These are phyloP conservation scores for Yponomeuta malinellus DNA, from an alignment of 2,888 invertebrate genomes.

Conservation along the genomic window DNA sequence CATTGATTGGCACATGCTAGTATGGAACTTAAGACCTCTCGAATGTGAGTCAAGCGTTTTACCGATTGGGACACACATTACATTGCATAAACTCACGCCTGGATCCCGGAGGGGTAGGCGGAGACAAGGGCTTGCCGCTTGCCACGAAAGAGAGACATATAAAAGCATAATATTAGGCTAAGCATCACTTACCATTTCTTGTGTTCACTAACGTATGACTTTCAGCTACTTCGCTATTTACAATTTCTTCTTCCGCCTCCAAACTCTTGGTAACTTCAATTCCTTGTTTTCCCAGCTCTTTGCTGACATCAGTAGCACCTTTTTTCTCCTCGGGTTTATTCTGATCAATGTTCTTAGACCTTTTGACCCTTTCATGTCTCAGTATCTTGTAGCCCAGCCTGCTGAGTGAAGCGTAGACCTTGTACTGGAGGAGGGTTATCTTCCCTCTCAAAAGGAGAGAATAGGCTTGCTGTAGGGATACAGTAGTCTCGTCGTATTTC, in stretches of 20 bases:
- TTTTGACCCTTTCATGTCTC: slow-evolving; percentile 41
- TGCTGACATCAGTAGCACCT: neutral
- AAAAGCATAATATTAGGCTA: neutral
- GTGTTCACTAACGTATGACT: neutral
- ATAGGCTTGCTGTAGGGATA: slow-evolving; percentile 81
- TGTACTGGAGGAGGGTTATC: slow-evolving; percentile 67
- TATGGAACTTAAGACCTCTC: no score
- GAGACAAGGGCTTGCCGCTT: no score
- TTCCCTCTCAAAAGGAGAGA: slow-evolving; percentile 57
- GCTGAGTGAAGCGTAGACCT: slow-evolving; percentile 76
- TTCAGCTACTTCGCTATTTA: neutral
- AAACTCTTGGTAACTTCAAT: neutral
- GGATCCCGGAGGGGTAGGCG: no score
- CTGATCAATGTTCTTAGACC: neutral
- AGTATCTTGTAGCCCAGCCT: slow-evolving; percentile 75
- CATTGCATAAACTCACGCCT: no score
- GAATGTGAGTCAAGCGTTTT: no score
- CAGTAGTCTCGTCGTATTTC: slow-evolving; percentile 69
- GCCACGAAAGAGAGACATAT: no score
- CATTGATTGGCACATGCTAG: no score
- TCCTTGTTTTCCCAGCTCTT: neutral
- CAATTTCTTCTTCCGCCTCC: slow-evolving; percentile 9
- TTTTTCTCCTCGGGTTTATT: neutral
- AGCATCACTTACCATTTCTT: neutral
- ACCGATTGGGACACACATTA: no score